Evolutionary conservation across 2,888 invertebrate genomes (phyloP).

Genomic region (Adelognathus sp.): DNA sequence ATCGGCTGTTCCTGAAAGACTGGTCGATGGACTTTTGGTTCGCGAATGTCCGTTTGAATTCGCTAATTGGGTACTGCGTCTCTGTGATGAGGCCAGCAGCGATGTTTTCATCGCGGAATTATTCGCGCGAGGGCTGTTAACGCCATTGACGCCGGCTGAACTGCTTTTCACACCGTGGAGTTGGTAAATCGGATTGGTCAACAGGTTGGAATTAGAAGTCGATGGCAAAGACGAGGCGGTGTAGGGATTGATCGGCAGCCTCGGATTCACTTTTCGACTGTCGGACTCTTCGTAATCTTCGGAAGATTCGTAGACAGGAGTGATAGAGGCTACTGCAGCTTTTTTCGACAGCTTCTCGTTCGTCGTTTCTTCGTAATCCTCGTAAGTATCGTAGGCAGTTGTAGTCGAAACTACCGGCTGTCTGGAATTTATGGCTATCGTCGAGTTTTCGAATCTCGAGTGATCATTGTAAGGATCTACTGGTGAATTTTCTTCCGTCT

Average conservation of each 20-base stretch:
- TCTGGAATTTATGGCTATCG: background rate
- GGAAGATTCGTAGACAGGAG: background rate
- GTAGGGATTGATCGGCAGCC: background rate
- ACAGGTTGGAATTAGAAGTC: background rate
- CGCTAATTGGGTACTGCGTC: background rate
- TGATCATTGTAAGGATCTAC: background rate
- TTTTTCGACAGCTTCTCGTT: background rate
- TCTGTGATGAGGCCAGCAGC: background rate
- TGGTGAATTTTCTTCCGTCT: background rate
- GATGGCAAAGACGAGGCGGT: background rate
- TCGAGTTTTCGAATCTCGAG: background rate
- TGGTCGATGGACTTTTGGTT: background rate
- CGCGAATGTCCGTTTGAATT: slow-evolving; percentile 4
- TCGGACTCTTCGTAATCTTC: background rate
- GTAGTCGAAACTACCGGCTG: too few relatives aligned
- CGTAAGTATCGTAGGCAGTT: too few relatives aligned
- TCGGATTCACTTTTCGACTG: background rate
- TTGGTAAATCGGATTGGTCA: slow-evolving; percentile 3
- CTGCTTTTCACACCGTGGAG: background rate
- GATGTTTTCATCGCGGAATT: background rate
- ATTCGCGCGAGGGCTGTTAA: background rate
- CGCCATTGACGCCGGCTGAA: background rate
- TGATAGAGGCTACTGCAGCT: background rate
- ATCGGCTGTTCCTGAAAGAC: background rate
- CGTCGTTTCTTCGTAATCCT: background rate